Evolutionary conservation across 2,888 invertebrate genomes (phyloP).

Genomic region (Diadromus collaris): DNA sequence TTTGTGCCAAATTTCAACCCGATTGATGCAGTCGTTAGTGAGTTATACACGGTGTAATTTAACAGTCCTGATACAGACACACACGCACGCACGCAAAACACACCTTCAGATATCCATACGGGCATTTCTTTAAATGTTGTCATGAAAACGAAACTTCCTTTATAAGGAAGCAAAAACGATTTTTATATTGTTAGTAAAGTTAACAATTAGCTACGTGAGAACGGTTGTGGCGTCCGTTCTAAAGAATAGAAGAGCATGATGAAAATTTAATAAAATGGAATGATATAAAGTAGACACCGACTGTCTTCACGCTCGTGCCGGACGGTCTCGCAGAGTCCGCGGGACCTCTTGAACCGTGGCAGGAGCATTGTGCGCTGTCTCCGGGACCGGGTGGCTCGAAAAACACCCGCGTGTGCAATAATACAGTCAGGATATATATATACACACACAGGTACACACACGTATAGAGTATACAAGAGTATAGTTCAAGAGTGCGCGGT

Average conservation of each 20-base stretch:
- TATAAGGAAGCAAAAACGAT: neutral
- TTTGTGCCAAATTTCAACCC: too few species aligned
- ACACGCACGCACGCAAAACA: too few species aligned
- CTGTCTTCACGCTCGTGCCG: constrained; percentile 51
- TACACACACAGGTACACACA: neutral
- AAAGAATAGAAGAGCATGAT: neutral
- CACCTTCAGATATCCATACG: too few species aligned
- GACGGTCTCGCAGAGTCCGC: constrained; percentile 43
- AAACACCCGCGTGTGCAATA: constrained; percentile 68
- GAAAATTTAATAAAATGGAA: neutral
- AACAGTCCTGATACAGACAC: too few species aligned
- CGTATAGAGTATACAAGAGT: constrained; percentile 10
- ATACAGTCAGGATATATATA: constrained; percentile 65
- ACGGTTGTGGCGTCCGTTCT: neutral
- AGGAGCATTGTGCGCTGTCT: constrained; percentile 35
- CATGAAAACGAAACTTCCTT: too few species aligned
- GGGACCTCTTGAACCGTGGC: constrained; percentile 56
- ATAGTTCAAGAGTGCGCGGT: constrained; percentile 40
- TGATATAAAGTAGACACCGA: constrained; percentile 2
- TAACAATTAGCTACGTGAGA: neutral
- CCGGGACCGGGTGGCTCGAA: constrained; percentile 35
- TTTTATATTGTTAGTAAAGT: neutral
- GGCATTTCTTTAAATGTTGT: too few species aligned
- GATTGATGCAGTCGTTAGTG: too few species aligned
- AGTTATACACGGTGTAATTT: too few species aligned